phyloP scores from a whole-genome alignment of 2,113 vertebrate species.

The Haemorhous mexicanus region DNA sequence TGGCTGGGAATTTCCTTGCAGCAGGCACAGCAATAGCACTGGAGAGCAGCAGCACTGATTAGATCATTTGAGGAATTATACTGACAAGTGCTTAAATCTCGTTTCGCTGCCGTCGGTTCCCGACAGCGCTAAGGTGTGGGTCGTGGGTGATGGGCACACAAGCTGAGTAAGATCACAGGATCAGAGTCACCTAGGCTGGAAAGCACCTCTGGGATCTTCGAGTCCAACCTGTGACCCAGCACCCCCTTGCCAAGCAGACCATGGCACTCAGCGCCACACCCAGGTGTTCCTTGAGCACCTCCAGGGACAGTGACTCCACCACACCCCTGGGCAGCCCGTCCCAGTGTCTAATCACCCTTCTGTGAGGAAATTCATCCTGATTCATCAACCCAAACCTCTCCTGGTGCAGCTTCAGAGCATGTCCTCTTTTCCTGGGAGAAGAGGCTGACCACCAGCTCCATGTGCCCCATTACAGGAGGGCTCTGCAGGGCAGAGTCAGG shows the following conservation, averaged over 20 bases:
- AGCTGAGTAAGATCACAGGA: neutral
- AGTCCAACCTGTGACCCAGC: neutral
- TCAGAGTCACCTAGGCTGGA: neutral
- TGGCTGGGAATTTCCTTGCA: neutral
- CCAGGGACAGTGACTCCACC: accelerated
- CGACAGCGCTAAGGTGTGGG: accelerated
- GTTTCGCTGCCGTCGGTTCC: neutral
- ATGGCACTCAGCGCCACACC: too few species aligned
- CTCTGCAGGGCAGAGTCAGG: neutral
- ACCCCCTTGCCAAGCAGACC: accelerated
- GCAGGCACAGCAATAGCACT: neutral
- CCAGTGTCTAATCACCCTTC: neutral
- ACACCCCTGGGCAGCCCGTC: neutral
- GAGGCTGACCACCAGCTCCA: too few species aligned
- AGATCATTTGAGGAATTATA: neutral
- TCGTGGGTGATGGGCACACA: neutral
- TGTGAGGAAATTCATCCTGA: neutral
- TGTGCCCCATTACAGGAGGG: neutral
- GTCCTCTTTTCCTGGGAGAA: neutral
- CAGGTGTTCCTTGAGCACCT: neutral
- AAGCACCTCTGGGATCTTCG: neutral
- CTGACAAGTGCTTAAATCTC: neutral
- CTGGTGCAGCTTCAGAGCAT: neutral
- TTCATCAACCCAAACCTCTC: neutral
- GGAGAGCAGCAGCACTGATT: neutral